Conservation (phyloP, 2,113 vertebrate genomes). For the Nothoprocta perdicaria region DNA sequence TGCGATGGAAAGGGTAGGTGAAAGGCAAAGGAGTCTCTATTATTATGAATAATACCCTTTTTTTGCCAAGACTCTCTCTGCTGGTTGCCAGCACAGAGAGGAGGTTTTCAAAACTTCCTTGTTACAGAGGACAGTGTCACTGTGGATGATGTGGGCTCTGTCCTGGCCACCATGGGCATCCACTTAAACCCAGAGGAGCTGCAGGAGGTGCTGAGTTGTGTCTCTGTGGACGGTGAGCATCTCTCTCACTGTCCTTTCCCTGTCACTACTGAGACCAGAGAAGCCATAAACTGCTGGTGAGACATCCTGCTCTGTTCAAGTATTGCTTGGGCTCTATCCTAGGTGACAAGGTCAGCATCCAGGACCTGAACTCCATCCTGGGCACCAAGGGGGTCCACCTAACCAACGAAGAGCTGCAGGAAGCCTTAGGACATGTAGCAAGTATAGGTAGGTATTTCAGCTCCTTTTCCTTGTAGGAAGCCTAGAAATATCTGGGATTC, state of each 20-base stretch:
- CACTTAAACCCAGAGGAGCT: constrained; percentile 20
- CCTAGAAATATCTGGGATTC: background rate
- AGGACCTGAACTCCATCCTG: background rate
- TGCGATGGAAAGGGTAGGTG: background rate
- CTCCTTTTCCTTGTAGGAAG: background rate
- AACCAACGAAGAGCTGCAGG: background rate
- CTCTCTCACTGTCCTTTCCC: background rate
- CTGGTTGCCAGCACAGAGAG: background rate
- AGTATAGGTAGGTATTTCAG: background rate
- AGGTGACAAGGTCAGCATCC: background rate
- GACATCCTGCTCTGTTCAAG: background rate
- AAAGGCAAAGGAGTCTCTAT: constrained; percentile 21
- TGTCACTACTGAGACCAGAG: background rate
- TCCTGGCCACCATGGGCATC: constrained; percentile 10
- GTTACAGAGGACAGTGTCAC: background rate
- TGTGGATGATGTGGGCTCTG: constrained; percentile 17
- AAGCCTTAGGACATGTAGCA: background rate
- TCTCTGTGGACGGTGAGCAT: background rate
- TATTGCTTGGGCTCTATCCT: accelerated
- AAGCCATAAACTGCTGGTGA: background rate
- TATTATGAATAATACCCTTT: background rate
- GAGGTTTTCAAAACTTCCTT: background rate
- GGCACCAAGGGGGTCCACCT: background rate
- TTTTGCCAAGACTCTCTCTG: background rate
- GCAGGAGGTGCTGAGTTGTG: background rate